Base-by-base conservation (phyloP, 2,888 invertebrate genomes). In the Mechanitis messenoides region DNA sequence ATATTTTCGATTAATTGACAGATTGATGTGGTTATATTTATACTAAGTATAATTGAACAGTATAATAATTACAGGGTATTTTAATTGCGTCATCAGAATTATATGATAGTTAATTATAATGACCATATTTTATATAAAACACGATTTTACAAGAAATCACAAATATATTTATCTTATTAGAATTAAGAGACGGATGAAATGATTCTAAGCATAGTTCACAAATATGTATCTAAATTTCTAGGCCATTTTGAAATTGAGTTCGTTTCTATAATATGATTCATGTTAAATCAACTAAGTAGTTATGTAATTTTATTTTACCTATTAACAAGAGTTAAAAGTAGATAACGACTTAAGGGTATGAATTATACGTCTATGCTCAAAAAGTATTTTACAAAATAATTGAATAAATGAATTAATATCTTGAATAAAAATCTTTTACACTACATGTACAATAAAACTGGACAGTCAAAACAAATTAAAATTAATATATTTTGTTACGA, bases 181-280 rank as follows among this genome's bases (percentile, higher is more conserved):
- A 50, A n/a, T 60, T 69, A 74, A 73, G 50, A 82, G 83, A 84
- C 83, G 82, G 81, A 82, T 81, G 81, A 77, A 67, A 78, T 79
- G 77, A 78, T 73, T 70, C 68, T 75, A 77, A 76, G 69, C 72
- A 72, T 58, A 56, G 56, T 59, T 61, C 33, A 42, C 33, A 59
- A 55, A 58, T 45, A 56, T 53, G 35, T 61, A 35, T 47, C 55
- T 62, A 64, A 61, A 66, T 64, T 59, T 68, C 68, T 73, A 78
- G 71, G 70, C 72, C 68, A 68, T 72, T 71, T 62, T 38, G 58
- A 64, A 70, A 59, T 63, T 68, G 53, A 55, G 33, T 58, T 58
- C 58, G 55, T 58, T 58, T 46, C 33, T 38, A 20, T 54, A 38
- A 12, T 46, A 59, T 54, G 42, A 42, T 11, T 42, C 31, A 50